Evolutionary conservation across 1,140 invertebrate species (phyloP).

Genomic region (Drosophila nebulosa): DNA sequence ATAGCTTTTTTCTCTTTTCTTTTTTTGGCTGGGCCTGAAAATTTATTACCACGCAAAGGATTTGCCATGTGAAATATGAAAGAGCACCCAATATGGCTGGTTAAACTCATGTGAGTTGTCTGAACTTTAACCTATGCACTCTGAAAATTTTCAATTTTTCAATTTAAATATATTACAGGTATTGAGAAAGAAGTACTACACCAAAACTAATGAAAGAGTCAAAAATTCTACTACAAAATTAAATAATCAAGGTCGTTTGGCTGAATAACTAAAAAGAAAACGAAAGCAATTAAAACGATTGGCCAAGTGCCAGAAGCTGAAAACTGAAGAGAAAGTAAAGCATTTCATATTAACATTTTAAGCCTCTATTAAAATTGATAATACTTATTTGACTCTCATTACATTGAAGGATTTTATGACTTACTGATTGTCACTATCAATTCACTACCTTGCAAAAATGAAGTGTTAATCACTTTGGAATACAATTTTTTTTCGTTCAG

Average conservation of each 20-base stretch:
- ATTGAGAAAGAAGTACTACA: neutral
- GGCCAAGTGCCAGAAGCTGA: too few relatives aligned
- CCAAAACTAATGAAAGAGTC: neutral
- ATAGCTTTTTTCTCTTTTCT: neutral
- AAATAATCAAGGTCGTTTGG: too few relatives aligned
- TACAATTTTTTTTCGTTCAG: neutral
- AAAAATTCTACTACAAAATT: neutral
- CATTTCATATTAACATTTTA: too few relatives aligned
- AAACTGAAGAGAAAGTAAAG: neutral
- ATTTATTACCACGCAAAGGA: slow-evolving; percentile 54
- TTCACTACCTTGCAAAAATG: too few relatives aligned
- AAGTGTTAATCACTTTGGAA: too few relatives aligned
- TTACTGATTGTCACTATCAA: too few relatives aligned
- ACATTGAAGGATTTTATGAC: too few relatives aligned
- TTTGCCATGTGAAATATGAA: slow-evolving; percentile 40
- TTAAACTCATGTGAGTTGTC: neutral
- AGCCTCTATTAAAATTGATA: too few relatives aligned
- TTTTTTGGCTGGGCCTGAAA: slow-evolving; percentile 32
- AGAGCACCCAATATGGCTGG: neutral
- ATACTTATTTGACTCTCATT: too few relatives aligned
- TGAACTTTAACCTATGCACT: neutral
- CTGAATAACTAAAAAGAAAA: too few relatives aligned
- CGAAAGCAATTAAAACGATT: too few relatives aligned
- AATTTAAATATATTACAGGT: neutral
- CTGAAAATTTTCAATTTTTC: neutral